phyloP scores from a whole-genome alignment of 2,888 invertebrate species.

The Shargacucullia verbasci region DNA sequence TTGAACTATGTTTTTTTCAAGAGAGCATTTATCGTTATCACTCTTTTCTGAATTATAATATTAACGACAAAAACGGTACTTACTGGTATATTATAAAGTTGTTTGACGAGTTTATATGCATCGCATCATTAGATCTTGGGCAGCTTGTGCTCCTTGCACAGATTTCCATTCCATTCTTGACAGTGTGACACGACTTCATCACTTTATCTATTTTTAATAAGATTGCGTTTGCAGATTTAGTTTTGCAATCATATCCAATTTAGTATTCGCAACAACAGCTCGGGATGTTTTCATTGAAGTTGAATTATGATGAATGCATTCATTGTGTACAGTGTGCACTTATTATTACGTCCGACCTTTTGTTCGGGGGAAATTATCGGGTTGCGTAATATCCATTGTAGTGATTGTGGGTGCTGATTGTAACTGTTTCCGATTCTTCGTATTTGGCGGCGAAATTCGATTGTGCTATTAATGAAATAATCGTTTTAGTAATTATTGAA shows the following conservation, averaged over 20 bases:
- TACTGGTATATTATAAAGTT: slow-evolving; percentile 8
- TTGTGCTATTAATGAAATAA: slow-evolving; percentile 42
- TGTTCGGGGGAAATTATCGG: slow-evolving; percentile 77
- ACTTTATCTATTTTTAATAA: slow-evolving; percentile 48
- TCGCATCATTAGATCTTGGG: slow-evolving; percentile 28
- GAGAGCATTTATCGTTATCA: slow-evolving; percentile 8
- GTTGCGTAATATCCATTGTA: slow-evolving; percentile 74
- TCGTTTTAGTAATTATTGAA: slow-evolving; percentile 7
- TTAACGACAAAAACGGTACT: slow-evolving; percentile 8
- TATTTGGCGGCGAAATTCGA: slow-evolving; percentile 48
- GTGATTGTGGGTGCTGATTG: slow-evolving; percentile 63
- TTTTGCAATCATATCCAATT: slow-evolving; percentile 68
- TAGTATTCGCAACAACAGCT: slow-evolving; percentile 68
- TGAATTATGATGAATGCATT: slow-evolving; percentile 78
- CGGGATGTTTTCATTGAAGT: slow-evolving; percentile 74
- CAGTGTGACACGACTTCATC: slow-evolving; percentile 25
- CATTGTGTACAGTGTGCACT: slow-evolving; percentile 69
- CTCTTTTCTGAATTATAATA: slow-evolving; percentile 1
- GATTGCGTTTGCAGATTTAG: slow-evolving; percentile 43
- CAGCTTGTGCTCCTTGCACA: slow-evolving; percentile 1
- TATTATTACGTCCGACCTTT: slow-evolving; percentile 74
- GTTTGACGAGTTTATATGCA: slow-evolving; percentile 21
- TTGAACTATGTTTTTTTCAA: neutral
- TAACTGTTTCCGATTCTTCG: slow-evolving; percentile 53
- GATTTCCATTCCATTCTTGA: slow-evolving; percentile 34